Base-by-base conservation (phyloP, 2,797 vertebrate genomes). In the Trachurus trachurus region DNA sequence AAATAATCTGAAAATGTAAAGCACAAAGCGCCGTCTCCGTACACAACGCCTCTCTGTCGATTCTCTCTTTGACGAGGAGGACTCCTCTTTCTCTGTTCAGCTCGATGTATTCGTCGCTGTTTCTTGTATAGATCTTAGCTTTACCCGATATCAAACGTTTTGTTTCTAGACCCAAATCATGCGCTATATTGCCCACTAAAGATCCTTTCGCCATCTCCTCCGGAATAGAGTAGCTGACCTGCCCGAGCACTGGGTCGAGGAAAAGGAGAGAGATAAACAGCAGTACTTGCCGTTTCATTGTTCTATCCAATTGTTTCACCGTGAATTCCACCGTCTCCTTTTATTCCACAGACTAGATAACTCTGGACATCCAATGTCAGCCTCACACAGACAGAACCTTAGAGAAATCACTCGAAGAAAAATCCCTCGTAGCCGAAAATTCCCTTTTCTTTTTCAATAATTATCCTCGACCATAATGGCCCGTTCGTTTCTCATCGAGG, bases 1-100 rank as follows among this genome's bases (percentile, higher is more conserved):
- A 73, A 60, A 95, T 93, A 1, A 94, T 89, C 67, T 95, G 86
- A 57, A 94, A 94, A 76, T 93, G 90, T 22, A 95, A 60, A 3
- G 92, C 88, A 15, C 94, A 95, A 0, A 90, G 92, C 65, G 91
- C 91, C 21, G 82, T 74, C 65, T 92, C 88, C 10, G 78, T 89
- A 57, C 94, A 95, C 12, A 95, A 86, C 63, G 85, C 66, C 83
- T 95, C 94, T 86, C 94, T 88, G 85, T 84, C 82, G 10, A 84
- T 74, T 31, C 61, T 80, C 57, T 84, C 74, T 37, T 71, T 84
- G 5, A 84, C 57, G 0, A 81, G 22, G 11, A 84, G 74, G 37
- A 57, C 50, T 15, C 78, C 82, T 4, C 39, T 63, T 5, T 81
- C 82, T 42, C 72, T 77, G 54, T 84, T 78, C 1, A 84, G 52